Evolutionary conservation across 2,888 invertebrate genomes (phyloP), one percentile per base, ranked within the genome.

Genomic region (Venusia cambrica): DNA sequence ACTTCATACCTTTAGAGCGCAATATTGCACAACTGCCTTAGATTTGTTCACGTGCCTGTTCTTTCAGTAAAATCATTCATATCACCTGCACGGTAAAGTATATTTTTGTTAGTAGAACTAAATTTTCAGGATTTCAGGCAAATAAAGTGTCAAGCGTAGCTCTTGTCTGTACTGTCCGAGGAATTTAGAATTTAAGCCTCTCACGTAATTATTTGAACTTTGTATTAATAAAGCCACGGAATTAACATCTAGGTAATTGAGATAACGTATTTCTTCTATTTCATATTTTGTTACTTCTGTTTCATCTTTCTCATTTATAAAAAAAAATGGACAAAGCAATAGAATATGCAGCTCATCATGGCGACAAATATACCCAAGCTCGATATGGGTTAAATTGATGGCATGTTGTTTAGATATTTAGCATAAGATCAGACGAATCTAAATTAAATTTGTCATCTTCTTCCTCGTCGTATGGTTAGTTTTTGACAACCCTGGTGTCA

Each of bases 141-240:
- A 65, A 73, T 59, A 65, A 48, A 64, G 65, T 64, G 58, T 68
- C 64, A 67, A 70, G 61, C 57, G 56, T 56, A 54, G 54, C 52
- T 52, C 31, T 37, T 62, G 62, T 52, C 52, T 50, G 54, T 59
- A 54, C 57, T 66, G 63, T 65, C 57, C 45, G 54, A 62, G 51
- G 62, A 62, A 72, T 72, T 64, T 59, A 45, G 54, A 63, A 59
- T 60, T 65, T 57, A 45, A 56, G 56, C 57, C 61, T 56, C 37
- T 45, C 53, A 57, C 56, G 57, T 54, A 55, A 58, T 54, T 49
- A 52, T 48, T 45, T 53, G 48, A 48, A 34, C 37, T 10, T 33
- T 39, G 38, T 14, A 10, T 15, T 5, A 27, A 9, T 29, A 5
- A 5, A 19, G 19, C 8, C 8, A 19, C 8, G 4, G n/a, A 24